phyloP scores from a whole-genome alignment of 1,140 invertebrate genomes.

The Agrilus planipennis region DNA sequence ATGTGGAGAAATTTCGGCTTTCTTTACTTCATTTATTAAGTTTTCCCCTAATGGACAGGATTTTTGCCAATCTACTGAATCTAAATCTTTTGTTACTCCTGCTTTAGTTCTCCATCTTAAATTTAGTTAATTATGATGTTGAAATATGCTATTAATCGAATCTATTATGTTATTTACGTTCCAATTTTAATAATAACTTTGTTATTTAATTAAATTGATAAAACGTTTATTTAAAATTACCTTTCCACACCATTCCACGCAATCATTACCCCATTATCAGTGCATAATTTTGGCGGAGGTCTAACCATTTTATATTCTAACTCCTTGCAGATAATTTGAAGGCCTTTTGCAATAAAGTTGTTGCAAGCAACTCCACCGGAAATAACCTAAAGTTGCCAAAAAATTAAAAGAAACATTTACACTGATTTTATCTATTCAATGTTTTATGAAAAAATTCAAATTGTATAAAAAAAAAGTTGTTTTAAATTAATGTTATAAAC shows the following conservation, averaged over 20 bases:
- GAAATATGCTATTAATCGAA: slow-evolving; percentile 29
- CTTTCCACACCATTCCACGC: slow-evolving; percentile 95
- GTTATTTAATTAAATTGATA: slow-evolving; percentile 40
- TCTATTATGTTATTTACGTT: too few relatives aligned
- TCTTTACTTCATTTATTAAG: slow-evolving; percentile 40
- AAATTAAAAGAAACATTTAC: slow-evolving; percentile 2
- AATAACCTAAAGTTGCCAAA: slow-evolving; percentile 53
- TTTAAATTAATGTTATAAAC: slow-evolving; percentile 6
- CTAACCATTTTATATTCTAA: slow-evolving; percentile 53
- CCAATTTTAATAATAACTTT: too few relatives aligned
- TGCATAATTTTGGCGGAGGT: slow-evolving; percentile 80
- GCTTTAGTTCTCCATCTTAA: slow-evolving; percentile 32
- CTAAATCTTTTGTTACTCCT: slow-evolving; percentile 37
- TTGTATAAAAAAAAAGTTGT: too few relatives aligned
- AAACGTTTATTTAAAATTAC: slow-evolving; percentile 25
- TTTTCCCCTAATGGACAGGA: slow-evolving; percentile 41
- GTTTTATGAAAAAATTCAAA: too few relatives aligned
- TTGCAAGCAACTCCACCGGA: slow-evolving; percentile 96
- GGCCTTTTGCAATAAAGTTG: slow-evolving; percentile 57
- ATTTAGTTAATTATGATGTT: slow-evolving; percentile 11
- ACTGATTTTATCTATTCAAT: neutral
- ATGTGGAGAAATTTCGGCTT: slow-evolving; percentile 45
- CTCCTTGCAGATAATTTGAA: slow-evolving; percentile 55
- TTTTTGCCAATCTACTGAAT: slow-evolving; percentile 38
- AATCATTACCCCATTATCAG: slow-evolving; percentile 99